Evolutionary conservation across 2,113 vertebrate genomes (phyloP), one percentile per base, ranked within the genome.

Genomic region (Oreotragus oreotragus): DNA sequence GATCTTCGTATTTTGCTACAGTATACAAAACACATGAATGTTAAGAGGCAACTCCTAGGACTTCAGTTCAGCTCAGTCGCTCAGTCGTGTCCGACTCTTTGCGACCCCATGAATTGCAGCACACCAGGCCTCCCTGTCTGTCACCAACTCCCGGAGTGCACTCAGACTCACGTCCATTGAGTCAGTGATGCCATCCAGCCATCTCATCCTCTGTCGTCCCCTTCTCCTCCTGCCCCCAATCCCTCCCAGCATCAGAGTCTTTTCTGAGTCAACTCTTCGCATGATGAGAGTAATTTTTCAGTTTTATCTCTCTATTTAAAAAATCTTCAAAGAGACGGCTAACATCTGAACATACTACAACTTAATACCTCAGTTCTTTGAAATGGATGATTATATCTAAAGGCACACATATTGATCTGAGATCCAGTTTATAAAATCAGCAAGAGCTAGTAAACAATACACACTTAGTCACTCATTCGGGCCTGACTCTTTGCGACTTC

Each of bases 1-100:
- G 99, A 93, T 99, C 99, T 91, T 99, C 99, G 3, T 99, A 99
- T 66, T 98, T 99, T 64, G 98, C 99, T 99, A 96, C n/a, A 84
- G n/a, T 62, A 88, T 7, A 62, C 14, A 97, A 95, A 96, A 97
- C 27, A 87, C 27, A 36, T 19, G 95, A 62, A 91, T 55, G 49
- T 86, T 96, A 92, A 84, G 49, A 80, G 79, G 27, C 7, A 91
- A 96, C 28, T 64, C 83, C 36, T 7, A 90, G 81, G 53, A 91
- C 53, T 58, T 43, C 43, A 43, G 43, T 43, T 43, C 43, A 5
- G 43, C 5, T 43, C 43, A 43, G 43, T 43, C 5, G 43, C 43
- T 43, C 43, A 43, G 43, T 43, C 43, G 43, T 43, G 43, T 43
- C 43, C 43, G 43, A 43, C 43, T 43, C 43, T 43, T 43, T 43